Base-by-base conservation (phyloP, 2,888 invertebrate species). In the Atethmia centrago region DNA sequence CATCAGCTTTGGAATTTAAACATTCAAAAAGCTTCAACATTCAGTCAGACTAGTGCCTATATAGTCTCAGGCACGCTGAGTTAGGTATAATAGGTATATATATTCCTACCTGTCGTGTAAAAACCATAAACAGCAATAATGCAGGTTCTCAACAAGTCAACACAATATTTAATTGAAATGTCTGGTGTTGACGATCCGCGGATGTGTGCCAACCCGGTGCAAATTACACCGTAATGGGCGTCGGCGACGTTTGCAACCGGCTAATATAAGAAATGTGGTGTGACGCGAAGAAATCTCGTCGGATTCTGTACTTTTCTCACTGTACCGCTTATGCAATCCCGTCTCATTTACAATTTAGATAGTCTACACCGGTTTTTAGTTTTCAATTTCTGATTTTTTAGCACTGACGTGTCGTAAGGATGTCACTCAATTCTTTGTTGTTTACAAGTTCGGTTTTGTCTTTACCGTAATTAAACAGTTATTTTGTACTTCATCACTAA, bases 201-300 rank as follows among this genome's bases (percentile, higher is more conserved):
- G 63, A 78, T 62, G 58, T 78, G 65, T 75, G 74, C 0, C 70
- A 85, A 74, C 82, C 82, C 53, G 70, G 71, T 76, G 66, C 78
- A 80, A 87, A 83, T 87, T 84, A 82, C 77, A 64, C 67, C 55
- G 80, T 76, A 80, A 84, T 85, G 64, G 73, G 64, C 68, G 71
- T 53, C 73, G 72, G 73, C 65, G 51, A 63, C 77, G 77, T 74
- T 75, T 76, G 77, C 78, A 75, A 79, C 77, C 77, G 42, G 70
- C 77, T 84, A 85, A 85, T 85, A 85, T 85, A 85, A 72, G 80
- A 85, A 77, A 76, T 82, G 73, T 63, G 77, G 68, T 78, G 71
- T 76, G 75, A 79, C 74, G 63, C 62, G 59, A 74, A 59, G 73
- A 73, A 73, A 85, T 73, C 74, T 49, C 40, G 64, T 51, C 71